Evolutionary conservation across 2,113 vertebrate species (phyloP).

Genomic region (Silurus asotus): DNA sequence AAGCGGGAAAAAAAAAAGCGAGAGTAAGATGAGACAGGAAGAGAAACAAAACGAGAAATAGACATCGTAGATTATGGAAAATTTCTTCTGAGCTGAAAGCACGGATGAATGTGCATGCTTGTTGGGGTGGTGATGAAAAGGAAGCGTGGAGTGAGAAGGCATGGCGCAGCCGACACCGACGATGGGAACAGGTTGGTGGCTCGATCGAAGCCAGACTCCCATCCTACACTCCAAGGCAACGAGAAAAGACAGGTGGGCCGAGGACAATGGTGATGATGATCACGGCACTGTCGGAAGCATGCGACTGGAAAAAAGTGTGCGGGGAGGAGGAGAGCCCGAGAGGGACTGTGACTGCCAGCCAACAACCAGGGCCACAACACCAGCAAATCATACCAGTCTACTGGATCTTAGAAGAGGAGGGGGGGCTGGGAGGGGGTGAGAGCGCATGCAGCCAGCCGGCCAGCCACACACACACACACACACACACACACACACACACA

Average conservation of each 20-base stretch:
- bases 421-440: slow-evolving; percentile 12
- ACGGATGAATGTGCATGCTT: slow-evolving; percentile 18
- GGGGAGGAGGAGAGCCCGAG: slow-evolving; percentile 32
- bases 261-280: slow-evolving; percentile 5
- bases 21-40: slow-evolving; percentile 42
- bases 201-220: slow-evolving; percentile 14
- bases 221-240: slow-evolving; percentile 14
- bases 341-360: slow-evolving; percentile 48
- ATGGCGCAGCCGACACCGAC: background rate
- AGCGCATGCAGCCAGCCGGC: slow-evolving; percentile 40
- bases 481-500: slow-evolving; percentile 38
- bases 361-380: slow-evolving; percentile 61
- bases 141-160: slow-evolving; percentile 16
- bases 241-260: slow-evolving; percentile 21
- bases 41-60: slow-evolving; percentile 47
- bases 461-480: slow-evolving; percentile 35
- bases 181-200: slow-evolving; percentile 32
- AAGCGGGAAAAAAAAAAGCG: slow-evolving; percentile 58
- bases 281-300: slow-evolving; percentile 19
- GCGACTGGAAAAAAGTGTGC: slow-evolving; percentile 18
- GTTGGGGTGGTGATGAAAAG: background rate
- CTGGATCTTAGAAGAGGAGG: slow-evolving; percentile 67
- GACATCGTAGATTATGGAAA: slow-evolving; percentile 60
- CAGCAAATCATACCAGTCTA: slow-evolving; percentile 73
- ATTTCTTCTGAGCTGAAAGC: slow-evolving; percentile 47